These are phyloP conservation scores for Mayetiola destructor DNA, from an alignment of 2,888 invertebrate species.

Conservation along the genomic window DNA sequence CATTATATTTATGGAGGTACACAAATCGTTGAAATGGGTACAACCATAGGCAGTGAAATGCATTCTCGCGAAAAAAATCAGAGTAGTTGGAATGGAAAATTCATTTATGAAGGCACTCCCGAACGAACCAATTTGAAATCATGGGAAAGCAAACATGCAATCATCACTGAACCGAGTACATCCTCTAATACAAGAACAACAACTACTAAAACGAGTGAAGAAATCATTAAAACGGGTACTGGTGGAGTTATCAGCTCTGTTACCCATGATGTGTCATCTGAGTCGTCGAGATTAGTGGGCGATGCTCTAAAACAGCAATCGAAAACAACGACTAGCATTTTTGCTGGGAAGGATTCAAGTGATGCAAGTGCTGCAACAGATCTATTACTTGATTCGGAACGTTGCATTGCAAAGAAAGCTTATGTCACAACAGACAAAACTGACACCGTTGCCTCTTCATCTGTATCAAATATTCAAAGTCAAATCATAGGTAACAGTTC, in stretches of 20 bases:
- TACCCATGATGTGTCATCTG: conserved; percentile 22
- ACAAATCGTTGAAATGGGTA: conserved; percentile 19
- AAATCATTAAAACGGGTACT: not conserved
- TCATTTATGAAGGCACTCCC: conserved; percentile 13
- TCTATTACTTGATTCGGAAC: not conserved
- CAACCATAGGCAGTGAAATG: conserved; percentile 14
- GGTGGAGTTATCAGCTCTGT: not conserved
- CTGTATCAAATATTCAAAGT: conserved; percentile 1
- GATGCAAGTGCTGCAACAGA: not conserved
- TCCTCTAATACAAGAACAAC: conserved; percentile 31
- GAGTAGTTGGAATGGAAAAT: conserved; percentile 16
- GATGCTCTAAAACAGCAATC: not conserved
- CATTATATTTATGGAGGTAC: conserved; percentile 18
- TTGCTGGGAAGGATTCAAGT: not conserved
- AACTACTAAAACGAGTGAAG: conserved; percentile 10
- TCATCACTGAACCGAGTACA: conserved; percentile 16
- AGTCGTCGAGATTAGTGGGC: conserved; percentile 3
- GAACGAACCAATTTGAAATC: not conserved
- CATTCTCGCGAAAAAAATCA: conserved; percentile 22
- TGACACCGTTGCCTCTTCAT: not conserved
- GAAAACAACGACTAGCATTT: not conserved
- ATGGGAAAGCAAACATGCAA: not conserved
- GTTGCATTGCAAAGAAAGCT: conserved; percentile 2
- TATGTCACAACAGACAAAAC: not conserved
- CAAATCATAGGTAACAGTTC: not conserved